phyloP scores from a whole-genome alignment of 2,888 invertebrate genomes.

The Aphrophora alni region DNA sequence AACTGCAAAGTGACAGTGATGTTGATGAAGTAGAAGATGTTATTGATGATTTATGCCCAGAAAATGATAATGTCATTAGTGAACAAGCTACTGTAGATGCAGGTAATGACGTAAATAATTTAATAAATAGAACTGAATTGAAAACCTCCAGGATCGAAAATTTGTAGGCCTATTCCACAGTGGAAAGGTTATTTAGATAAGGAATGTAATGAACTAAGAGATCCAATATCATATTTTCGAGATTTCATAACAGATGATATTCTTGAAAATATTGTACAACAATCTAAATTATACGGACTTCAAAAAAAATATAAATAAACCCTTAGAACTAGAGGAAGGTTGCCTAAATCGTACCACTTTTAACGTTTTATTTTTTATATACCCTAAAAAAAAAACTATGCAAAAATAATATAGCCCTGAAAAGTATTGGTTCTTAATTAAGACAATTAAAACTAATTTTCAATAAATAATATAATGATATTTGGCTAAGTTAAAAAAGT shows the following conservation, averaged over 20 bases:
- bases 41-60: neutral
- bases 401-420: no score
- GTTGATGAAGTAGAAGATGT: neutral
- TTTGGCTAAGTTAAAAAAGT: no score
- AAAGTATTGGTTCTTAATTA: no score
- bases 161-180: neutral
- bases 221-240: neutral
- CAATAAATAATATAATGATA: no score
- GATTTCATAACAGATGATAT: neutral
- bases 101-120: neutral
- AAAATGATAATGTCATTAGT: neutral
- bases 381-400: no score
- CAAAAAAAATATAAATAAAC: constrained; percentile 7
- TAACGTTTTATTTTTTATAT: no score
- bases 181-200: neutral
- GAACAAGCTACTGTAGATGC: neutral
- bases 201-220: no score
- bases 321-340: neutral
- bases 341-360: no score
- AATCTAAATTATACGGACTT: neutral
- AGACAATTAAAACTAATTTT: no score
- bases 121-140: neutral
- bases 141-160: no score
- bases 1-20: neutral
- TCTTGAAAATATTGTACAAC: neutral